Evolutionary conservation across 2,113 vertebrate genomes (phyloP), one percentile per base, ranked within the genome.

Genomic region (Drymodes brunneopygia): DNA sequence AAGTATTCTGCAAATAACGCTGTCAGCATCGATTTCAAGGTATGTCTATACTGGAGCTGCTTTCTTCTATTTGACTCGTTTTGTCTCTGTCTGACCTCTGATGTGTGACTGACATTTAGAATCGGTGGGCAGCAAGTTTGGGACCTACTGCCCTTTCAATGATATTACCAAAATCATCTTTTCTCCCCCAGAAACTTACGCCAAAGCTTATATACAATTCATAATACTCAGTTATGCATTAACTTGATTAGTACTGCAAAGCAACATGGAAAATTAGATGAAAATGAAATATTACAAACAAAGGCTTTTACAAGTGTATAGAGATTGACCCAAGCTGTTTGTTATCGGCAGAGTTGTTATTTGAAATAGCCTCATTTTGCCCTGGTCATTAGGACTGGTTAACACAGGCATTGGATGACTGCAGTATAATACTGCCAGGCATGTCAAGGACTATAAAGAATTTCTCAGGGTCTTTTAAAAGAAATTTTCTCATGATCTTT

Each of bases 401-500:
- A 90, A 74, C 23, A 47, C 48, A 85, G 54, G 38, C 54, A 66
- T 11, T 56, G 48, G 28, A 45, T 74, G 28, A 74, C 36, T 62
- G 28, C 50, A 82, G 27, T n/a, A 40, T 36, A 79, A 42, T 21
- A 50, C 21, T 50, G 38, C 60, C 66, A 94, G 65, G 80, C 28
- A 65, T 0, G 4, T 82, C 62, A 87, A 87, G 25, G 65, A 69
- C 40, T 85, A 40, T 31, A 79, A 86, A 75, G 5, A 70, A 33
- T 78, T 91, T 88, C 84, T 91, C 70, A 74, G 60, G 31, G 35
- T 71, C 61, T 89, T 91, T 73, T 83, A 77, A 71, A 84, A 75
- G 19, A 89, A 70, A 58, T 85, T 92, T 96, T 95, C 94, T 90
- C 95, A 90, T 62, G 90, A 38, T 92, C 67, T 90, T 92, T 90